Conservation (phyloP, 2,888 invertebrate species). For the Netelia fuscicornis region DNA sequence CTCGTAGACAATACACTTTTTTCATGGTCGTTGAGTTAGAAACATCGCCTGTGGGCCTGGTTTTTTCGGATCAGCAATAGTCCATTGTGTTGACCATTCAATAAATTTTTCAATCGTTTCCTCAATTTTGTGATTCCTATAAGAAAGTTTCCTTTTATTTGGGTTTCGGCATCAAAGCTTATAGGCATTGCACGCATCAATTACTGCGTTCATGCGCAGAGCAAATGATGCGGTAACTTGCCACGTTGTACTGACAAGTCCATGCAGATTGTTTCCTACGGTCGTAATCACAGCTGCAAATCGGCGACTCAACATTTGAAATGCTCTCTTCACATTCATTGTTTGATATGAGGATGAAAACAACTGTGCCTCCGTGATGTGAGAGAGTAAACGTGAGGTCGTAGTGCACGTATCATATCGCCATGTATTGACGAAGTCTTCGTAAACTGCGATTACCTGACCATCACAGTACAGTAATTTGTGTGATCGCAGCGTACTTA, state of each 20-base stretch:
- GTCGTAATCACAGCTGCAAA: constrained; percentile 53
- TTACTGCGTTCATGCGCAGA: constrained; percentile 36
- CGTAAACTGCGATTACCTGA: constrained; percentile 42
- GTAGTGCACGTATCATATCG: constrained; percentile 22
- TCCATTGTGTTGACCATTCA: too few species aligned
- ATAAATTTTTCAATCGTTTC: constrained; percentile 11
- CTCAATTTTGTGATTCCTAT: constrained; percentile 53
- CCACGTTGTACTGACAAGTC: constrained; percentile 48
- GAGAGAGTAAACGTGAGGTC: constrained; percentile 51
- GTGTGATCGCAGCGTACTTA: constrained; percentile 33
- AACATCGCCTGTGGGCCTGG: not conserved
- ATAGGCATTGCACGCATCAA: constrained; percentile 34
- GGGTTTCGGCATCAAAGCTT: constrained; percentile 8
- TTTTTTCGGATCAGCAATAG: not conserved
- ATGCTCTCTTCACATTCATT: constrained; percentile 68
- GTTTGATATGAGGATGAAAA: constrained; percentile 49
- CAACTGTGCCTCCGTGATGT: constrained; percentile 59
- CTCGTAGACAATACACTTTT: constrained; percentile 59
- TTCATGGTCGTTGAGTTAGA: constrained; percentile 14
- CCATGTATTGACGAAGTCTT: constrained; percentile 58
- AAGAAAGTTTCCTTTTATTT: constrained; percentile 8
- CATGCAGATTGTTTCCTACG: constrained; percentile 38
- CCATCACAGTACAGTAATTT: constrained; percentile 48
- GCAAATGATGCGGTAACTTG: constrained; percentile 56
- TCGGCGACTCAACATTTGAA: constrained; percentile 61